Evolutionary conservation across 2,797 vertebrate genomes (phyloP).

Genomic region (Scleropages formosus): DNA sequence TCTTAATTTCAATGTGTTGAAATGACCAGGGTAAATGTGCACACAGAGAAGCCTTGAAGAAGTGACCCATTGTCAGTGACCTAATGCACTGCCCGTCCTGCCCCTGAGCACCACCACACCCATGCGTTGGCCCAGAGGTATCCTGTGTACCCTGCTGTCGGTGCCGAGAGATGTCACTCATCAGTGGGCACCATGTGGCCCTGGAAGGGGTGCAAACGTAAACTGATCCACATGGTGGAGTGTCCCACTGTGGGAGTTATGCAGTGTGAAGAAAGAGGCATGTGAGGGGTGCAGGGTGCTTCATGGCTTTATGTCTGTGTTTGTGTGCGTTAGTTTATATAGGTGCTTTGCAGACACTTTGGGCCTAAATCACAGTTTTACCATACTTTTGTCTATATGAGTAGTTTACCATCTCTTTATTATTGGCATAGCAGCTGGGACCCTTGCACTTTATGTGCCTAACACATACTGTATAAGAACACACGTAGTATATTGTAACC

Average conservation of each 20-base stretch:
- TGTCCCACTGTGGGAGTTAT: conserved; percentile 3
- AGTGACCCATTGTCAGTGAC: too few relatives aligned
- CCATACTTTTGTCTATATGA: too few relatives aligned
- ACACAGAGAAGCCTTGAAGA: background rate
- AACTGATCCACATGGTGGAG: background rate
- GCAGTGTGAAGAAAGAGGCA: conserved; percentile 17
- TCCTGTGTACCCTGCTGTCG: conserved; percentile 19
- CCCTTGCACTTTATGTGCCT: conserved; percentile 28
- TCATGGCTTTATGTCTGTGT: background rate
- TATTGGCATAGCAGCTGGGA: background rate
- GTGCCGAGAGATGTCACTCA: conserved; percentile 31
- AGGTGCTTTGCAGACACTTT: too few relatives aligned
- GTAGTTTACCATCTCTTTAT: background rate
- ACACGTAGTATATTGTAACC: background rate
- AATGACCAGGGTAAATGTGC: conserved; percentile 38
- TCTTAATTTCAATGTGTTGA: conserved; percentile 36
- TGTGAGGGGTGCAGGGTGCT: background rate
- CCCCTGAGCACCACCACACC: too few relatives aligned
- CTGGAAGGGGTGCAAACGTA: background rate
- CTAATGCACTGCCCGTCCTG: too few relatives aligned
- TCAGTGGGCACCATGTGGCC: conserved; percentile 29
- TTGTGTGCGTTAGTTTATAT: conserved; percentile 17
- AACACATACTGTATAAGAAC: background rate
- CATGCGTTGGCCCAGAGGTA: too few relatives aligned
- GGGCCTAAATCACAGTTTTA: too few relatives aligned